These are phyloP conservation scores for Danio kyathit DNA, from an alignment of 2,797 vertebrate genomes.

Conservation along the genomic window DNA sequence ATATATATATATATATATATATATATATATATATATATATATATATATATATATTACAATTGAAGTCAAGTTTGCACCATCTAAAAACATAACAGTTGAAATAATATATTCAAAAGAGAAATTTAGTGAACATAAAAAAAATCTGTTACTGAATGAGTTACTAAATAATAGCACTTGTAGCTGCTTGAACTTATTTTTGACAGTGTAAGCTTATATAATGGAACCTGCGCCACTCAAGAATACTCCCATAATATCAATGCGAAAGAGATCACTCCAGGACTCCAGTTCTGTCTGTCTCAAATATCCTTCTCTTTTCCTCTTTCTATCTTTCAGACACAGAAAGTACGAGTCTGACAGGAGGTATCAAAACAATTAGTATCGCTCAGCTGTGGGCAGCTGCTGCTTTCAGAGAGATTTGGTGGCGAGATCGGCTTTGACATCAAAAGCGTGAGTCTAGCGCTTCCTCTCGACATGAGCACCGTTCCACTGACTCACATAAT, in stretches of 20 bases:
- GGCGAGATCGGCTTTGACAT: constrained; percentile 51
- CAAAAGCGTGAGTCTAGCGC: constrained; percentile 45
- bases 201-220: background rate
- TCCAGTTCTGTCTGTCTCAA: background rate
- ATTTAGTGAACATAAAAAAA: too few relatives aligned
- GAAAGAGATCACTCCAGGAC: background rate
- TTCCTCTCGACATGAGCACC: constrained; percentile 59
- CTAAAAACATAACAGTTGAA: too few relatives aligned
- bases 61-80: too few relatives aligned
- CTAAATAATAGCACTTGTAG: too few relatives aligned
- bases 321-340: constrained; percentile 32
- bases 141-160: too few relatives aligned
- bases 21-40: too few relatives aligned
- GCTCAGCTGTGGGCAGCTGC: constrained; percentile 33
- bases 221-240: background rate
- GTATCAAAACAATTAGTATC: constrained; percentile 47
- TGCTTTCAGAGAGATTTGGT: constrained; percentile 30
- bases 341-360: constrained; percentile 41
- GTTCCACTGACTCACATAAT: constrained; percentile 57
- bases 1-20: too few relatives aligned
- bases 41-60: too few relatives aligned
- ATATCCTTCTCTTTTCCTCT: constrained; percentile 16
- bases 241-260: background rate
- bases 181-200: too few relatives aligned
- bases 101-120: too few relatives aligned